Percentiles rank a stretch among this genome's conserved stretches.
phyloP scores from a whole-genome alignment of 2,113 vertebrate genomes.

The Etheostoma cragini region DNA sequence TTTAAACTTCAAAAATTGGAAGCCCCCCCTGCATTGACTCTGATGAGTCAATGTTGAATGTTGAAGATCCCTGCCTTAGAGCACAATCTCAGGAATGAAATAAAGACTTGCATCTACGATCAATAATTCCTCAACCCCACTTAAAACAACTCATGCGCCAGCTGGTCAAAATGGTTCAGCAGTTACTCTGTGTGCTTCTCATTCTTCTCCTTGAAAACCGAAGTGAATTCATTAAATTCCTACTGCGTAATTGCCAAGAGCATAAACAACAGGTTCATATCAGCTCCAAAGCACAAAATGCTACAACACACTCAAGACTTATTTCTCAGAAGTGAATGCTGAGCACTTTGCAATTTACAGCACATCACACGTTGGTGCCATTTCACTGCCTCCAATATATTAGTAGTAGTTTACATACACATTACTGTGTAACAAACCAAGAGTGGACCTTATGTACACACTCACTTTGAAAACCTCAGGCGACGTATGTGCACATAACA shows the following conservation, averaged over 20 bases:
- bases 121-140: not conserved
- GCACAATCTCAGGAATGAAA: not conserved
- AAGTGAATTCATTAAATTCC: not conserved
- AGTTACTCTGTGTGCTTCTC: not conserved
- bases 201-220: not conserved
- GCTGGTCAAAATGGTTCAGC: not conserved
- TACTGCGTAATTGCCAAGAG: not conserved
- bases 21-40: no score
- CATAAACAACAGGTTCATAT: not conserved
- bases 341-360: not conserved
- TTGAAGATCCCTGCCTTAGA: not conserved
- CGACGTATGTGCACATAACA: not conserved
- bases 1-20: no score
- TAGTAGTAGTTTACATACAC: conserved; percentile 13
- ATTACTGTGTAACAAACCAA: not conserved
- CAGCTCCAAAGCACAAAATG: not conserved
- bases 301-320: not conserved
- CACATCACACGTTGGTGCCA: conserved; percentile 1
- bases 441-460: not conserved
- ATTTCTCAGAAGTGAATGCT: not conserved
- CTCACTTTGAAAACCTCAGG: not conserved
- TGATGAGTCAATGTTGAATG: no score
- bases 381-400: not conserved
- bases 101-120: not conserved
- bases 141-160: not conserved